Percentiles rank a stretch among this genome's conserved stretches.
Evolutionary conservation across 2,797 vertebrate species (phyloP).

Genomic region (Sebastes aleutianus): DNA sequence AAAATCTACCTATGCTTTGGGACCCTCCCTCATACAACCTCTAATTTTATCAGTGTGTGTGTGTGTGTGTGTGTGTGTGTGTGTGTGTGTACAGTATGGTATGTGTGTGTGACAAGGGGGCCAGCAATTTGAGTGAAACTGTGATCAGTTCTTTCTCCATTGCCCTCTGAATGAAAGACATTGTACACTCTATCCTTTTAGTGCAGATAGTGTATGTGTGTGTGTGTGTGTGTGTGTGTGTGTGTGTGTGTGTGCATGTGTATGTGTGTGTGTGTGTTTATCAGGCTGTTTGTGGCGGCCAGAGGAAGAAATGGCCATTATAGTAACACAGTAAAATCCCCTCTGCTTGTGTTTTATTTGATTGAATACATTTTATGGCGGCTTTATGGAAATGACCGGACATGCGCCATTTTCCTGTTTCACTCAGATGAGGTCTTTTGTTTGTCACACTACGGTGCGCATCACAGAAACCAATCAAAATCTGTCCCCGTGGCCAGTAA

Average conservation of each 20-base stretch:
- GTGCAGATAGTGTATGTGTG: neutral
- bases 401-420: slow-evolving; percentile 53
- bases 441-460: slow-evolving; percentile 48
- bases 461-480: slow-evolving; percentile 57
- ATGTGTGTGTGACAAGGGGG: neutral
- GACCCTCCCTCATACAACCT: neutral
- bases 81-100: neutral
- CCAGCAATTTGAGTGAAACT: slow-evolving; percentile 26
- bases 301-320: slow-evolving; percentile 51
- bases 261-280: slow-evolving; percentile 1
- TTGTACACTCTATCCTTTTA: slow-evolving; percentile 9
- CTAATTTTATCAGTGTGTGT: slow-evolving; percentile 4
- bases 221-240: neutral
- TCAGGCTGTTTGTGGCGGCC: slow-evolving; percentile 14
- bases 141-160: slow-evolving; percentile 43
- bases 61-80: neutral
- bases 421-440: slow-evolving; percentile 51
- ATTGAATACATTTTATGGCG: slow-evolving; percentile 64
- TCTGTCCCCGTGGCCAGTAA: slow-evolving; percentile 34
- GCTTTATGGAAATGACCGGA: slow-evolving; percentile 61
- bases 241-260: neutral
- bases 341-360: slow-evolving; percentile 60
- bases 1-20: neutral
- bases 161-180: slow-evolving; percentile 40
- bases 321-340: slow-evolving; percentile 42